Conservation (phyloP, 92 coral and sea anemone species). For the Anthopleura xanthogrammica region DNA sequence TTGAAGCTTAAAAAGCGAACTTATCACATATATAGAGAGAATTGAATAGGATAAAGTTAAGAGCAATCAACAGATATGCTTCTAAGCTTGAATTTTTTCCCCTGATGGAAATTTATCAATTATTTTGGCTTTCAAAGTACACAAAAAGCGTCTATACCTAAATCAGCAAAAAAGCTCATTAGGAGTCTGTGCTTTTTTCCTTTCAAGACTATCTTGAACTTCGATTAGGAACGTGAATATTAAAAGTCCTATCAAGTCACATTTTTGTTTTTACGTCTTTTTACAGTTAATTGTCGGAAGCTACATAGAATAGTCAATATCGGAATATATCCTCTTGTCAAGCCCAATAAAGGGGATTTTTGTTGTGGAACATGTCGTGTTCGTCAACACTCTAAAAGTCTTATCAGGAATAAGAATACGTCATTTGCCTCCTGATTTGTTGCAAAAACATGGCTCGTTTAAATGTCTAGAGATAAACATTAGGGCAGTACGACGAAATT, state of each 20-base stretch:
- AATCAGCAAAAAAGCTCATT: background rate
- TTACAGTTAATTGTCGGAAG: slow-evolving; percentile 30
- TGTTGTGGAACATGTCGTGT: background rate
- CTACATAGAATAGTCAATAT: slow-evolving; percentile 29
- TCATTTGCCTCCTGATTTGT: background rate
- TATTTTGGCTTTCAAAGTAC: background rate
- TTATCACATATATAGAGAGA: background rate
- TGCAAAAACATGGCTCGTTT: background rate
- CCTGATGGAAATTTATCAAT: background rate
- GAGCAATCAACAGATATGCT: background rate
- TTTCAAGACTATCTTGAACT: background rate
- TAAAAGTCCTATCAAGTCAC: background rate
- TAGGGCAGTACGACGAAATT: no score
- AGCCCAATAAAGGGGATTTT: slow-evolving; percentile 18
- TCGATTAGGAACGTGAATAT: background rate
- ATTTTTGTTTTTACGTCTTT: slow-evolving; percentile 10
- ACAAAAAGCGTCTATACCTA: background rate
- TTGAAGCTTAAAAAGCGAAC: background rate
- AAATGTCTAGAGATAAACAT: background rate
- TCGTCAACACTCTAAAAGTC: background rate
- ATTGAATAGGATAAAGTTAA: background rate
- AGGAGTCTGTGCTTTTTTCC: background rate
- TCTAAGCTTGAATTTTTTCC: background rate
- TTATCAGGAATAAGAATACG: background rate
- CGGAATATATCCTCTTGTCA: slow-evolving; percentile 17